Conservation (phyloP, 2,797 vertebrate species). For the Sebastes trivittatus region DNA sequence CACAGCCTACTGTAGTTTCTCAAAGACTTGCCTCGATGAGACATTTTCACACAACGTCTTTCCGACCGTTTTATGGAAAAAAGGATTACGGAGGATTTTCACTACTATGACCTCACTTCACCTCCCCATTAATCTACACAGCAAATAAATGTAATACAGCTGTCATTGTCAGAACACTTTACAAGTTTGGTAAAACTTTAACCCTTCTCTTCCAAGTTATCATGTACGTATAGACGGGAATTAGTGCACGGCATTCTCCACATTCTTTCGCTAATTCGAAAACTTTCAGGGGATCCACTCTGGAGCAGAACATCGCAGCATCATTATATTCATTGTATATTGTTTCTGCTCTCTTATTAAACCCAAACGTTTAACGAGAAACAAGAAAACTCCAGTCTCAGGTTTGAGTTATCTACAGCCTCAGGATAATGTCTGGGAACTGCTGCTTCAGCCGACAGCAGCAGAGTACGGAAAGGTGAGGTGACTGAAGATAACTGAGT, state of each 20-base stretch:
- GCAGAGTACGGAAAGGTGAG: not conserved
- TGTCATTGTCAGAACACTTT: not conserved
- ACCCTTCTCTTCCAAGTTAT: not conserved
- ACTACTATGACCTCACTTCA: not conserved
- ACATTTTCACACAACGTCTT: constrained; percentile 1
- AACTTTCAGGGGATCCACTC: not conserved
- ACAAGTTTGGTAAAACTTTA: not conserved
- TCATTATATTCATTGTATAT: not conserved
- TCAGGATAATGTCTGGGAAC: constrained; percentile 26
- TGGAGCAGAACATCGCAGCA: not conserved
- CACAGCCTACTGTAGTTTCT: not conserved
- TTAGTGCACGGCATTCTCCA: not conserved
- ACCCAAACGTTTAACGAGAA: constrained; percentile 7
- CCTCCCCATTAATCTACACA: not conserved
- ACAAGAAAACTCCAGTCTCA: not conserved
- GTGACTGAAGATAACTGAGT: constrained; percentile 4
- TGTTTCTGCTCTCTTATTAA: not conserved
- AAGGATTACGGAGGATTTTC: constrained; percentile 26
- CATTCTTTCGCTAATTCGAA: not conserved
- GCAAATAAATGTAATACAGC: constrained; percentile 8
- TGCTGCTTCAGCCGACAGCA: not conserved
- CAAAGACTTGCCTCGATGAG: not conserved
- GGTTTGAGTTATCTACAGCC: constrained; percentile 15
- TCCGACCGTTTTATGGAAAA: not conserved
- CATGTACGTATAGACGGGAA: not conserved